Evolutionary conservation across 1,140 invertebrate genomes (phyloP), one percentile per base, ranked within the genome.

Genomic region (Conus ventricosus): DNA sequence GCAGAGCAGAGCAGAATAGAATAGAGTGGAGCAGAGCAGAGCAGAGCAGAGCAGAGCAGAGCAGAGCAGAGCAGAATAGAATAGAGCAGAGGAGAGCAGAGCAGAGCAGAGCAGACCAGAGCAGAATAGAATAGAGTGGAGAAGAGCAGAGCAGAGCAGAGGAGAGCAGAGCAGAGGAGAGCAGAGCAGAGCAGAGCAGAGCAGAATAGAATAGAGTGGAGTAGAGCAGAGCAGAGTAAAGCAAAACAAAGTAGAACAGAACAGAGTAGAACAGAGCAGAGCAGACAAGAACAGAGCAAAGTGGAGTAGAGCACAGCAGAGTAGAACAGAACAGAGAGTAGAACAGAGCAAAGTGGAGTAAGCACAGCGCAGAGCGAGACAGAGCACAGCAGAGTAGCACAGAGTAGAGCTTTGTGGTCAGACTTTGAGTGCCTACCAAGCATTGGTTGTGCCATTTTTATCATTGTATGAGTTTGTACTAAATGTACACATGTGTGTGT

Each of bases 1-100:
- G 39, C 54, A 84, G 54, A 84, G 83, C 83, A 84, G 54, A n/a
- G 54, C 83, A 84, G 54, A 39, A 27, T 11, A 84, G 54, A 55
- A n/a, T 27, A 84, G 57, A 60, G 57, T 17, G 17, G 54, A 55
- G 54, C 55, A 84, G 54, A n/a, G 54, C 83, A 84, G 54, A 55
- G n/a, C 83, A 84, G 27, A 55, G 11, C 39, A 84, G 27, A 55
- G 11, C 83, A 84, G 54, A n/a, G 54, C 83, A 84, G 54, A 84
- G 83, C 83, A 84, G 54, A 84, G 54, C 83, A 84, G 83, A 51
- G n/a, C 27, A 84, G 83, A 55, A n/a, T 27, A 84, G 55, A 55
- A n/a, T n/a, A 84, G 27, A n/a, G 11, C 54, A 84, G 83, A 55
- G 11, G 6, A 84, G 54, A 51, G 11, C 27, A 84, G 54, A 55